Percentiles rank a stretch among this genome's conserved stretches.
Evolutionary conservation across 2,797 vertebrate species (phyloP).

Genomic region (Scolopax rusticola): DNA sequence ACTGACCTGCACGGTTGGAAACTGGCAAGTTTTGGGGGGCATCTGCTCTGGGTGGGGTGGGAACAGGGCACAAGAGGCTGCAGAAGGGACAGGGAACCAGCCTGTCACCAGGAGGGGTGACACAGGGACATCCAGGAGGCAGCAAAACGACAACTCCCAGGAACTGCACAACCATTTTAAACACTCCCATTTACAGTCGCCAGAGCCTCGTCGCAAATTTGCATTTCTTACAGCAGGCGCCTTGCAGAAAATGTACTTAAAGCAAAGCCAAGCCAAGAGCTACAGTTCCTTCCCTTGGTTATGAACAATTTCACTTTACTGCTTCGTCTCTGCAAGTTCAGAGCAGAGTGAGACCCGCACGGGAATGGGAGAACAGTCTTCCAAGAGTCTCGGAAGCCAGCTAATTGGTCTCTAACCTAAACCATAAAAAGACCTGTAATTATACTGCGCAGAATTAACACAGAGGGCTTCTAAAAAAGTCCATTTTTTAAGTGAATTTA

Average conservation of each 20-base stretch:
- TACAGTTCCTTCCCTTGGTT: background rate
- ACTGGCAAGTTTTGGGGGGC: background rate
- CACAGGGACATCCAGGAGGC: background rate
- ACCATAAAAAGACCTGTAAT: slow-evolving; percentile 78
- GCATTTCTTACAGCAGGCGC: background rate
- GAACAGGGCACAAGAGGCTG: rapidly evolving
- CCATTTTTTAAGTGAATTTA: slow-evolving; percentile 76
- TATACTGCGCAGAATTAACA: slow-evolving; percentile 70
- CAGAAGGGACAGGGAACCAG: background rate
- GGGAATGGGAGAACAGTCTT: slow-evolving; percentile 1
- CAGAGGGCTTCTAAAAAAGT: slow-evolving; percentile 52
- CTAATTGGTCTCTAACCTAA: slow-evolving; percentile 74
- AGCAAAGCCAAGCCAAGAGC: slow-evolving; percentile 32
- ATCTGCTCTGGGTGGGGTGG: rapidly evolving
- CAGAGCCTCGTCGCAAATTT: background rate
- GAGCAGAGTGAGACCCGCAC: background rate
- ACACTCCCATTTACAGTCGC: background rate
- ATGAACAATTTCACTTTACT: slow-evolving; percentile 50
- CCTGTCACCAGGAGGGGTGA: rapidly evolving
- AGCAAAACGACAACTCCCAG: background rate
- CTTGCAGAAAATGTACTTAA: slow-evolving; percentile 51
- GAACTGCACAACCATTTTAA: background rate
- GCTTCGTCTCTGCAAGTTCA: slow-evolving; percentile 27
- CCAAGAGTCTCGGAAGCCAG: slow-evolving; percentile 22
- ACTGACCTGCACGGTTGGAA: background rate